Evolutionary conservation across 1,140 invertebrate species (phyloP).

Genomic region (Neoseiulus cucumeris): DNA sequence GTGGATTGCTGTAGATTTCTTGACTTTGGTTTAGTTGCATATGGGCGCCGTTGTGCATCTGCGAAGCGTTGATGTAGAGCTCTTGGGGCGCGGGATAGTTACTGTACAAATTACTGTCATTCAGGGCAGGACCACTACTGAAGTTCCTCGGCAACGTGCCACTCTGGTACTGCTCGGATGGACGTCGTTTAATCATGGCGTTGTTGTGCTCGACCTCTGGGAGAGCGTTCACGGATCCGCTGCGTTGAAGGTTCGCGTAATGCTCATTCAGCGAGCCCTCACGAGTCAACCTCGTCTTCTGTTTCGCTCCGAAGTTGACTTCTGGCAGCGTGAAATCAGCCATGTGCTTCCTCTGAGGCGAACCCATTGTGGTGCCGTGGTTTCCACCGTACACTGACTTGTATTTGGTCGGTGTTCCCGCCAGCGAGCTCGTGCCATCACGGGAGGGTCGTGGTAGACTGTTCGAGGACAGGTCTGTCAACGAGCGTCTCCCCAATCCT

Average conservation of each 20-base stretch:
- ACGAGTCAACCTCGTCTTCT: slow-evolving; percentile 10
- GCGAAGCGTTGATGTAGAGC: not conserved
- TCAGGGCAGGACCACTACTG: not conserved
- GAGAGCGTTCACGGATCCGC: not conserved
- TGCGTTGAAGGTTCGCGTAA: slow-evolving; percentile 11
- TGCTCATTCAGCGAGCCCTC: slow-evolving; percentile 5
- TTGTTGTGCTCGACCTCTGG: not conserved
- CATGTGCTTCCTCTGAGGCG: not conserved
- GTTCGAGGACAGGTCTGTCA: not conserved
- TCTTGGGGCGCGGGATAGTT: slow-evolving; percentile 4
- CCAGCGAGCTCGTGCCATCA: not conserved
- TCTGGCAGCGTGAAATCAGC: slow-evolving; percentile 7
- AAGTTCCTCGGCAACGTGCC: slow-evolving; percentile 9
- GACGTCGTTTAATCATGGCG: not conserved
- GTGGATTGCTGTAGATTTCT: slow-evolving; percentile 7
- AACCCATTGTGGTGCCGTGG: not conserved
- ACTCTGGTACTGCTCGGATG: not conserved
- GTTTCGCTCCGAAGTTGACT: slow-evolving; percentile 9
- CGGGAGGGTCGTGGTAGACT: not conserved
- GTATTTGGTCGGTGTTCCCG: not conserved
- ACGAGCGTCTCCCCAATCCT: not conserved
- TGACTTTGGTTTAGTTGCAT: slow-evolving; percentile 9
- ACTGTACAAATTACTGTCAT: not conserved
- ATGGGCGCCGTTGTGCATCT: not conserved
- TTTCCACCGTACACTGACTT: not conserved